Evolutionary conservation across 2,113 vertebrate species (phyloP), one percentile per base, ranked within the genome.

Genomic region (Tenrec ecaudatus): DNA sequence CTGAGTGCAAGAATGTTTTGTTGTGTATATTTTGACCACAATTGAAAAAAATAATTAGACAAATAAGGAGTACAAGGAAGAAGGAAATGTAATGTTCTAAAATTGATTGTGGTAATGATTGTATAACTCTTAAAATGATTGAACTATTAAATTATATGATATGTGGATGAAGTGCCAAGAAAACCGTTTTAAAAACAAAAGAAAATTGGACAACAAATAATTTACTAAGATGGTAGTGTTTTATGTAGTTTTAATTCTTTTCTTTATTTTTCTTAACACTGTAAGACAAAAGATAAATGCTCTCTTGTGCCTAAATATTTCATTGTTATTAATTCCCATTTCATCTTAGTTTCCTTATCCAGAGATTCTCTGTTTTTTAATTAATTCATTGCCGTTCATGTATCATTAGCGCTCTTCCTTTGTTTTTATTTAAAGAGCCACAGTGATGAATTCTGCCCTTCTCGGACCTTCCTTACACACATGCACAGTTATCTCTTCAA

Each of bases 161-260:
- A 53, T 53, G 47, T 10, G 47, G 47, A 53, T 53, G 47, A 53
- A 53, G 12, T 53, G 47, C 47, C 47, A 14, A 53, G 6, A 53
- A 53, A 53, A 53, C 40, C 40, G 9, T 53, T 53, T 53, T 53
- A 53, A 53, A 53, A 53, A 53, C 47, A 10, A 53, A 53, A 53
- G 47, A 40, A 88, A 93, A 85, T 38, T 33, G 84, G 66, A 53
- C 68, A 82, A 31, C 19, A 91, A 88, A 75, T 66, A 76, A 88
- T 88, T 68, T 85, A 69, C 69, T 76, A 77, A 16, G 22, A 77
- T 29, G 36, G 6, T 3, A 88, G 43, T 80, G 29, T 81, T 84
- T n/a, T 19, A 0, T 31, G 7, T 36, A 75, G 40, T 91, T 93
- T 66, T 95, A 27, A 88, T 80, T 69, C 43, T 71, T 75, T 23